Conservation (phyloP, 2,113 vertebrate species). For the Sceloporus undulatus region DNA sequence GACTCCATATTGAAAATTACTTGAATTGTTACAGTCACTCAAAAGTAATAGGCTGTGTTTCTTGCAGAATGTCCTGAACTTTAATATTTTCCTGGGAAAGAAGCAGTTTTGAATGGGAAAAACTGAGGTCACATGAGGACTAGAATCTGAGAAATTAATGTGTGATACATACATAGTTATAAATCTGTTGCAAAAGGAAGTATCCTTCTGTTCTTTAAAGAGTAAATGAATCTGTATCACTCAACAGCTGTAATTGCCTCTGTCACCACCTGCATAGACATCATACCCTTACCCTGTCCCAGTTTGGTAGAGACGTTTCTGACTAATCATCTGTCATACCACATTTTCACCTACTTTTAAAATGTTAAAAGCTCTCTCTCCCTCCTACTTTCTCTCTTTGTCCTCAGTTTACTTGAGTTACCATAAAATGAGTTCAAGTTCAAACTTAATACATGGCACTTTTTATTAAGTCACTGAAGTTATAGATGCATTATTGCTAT, state of each 20-base stretch:
- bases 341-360: too few relatives aligned
- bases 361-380: too few relatives aligned
- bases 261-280: too few relatives aligned
- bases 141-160: not conserved
- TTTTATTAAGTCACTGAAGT: too few relatives aligned
- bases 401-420: too few relatives aligned
- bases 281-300: too few relatives aligned
- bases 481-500: too few relatives aligned
- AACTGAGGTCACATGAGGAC: not conserved
- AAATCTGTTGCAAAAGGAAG: not conserved
- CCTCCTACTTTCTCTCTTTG: too few relatives aligned
- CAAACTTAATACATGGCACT: too few relatives aligned
- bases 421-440: too few relatives aligned
- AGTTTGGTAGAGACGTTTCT: too few relatives aligned
- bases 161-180: not conserved
- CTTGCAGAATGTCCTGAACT: conserved; percentile 34
- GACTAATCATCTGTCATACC: too few relatives aligned
- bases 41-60: conserved; percentile 44
- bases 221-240: not conserved
- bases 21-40: conserved; percentile 59
- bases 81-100: not conserved
- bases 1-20: conserved; percentile 30
- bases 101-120: not conserved
- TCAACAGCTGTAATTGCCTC: not conserved
- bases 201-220: not conserved